Evolutionary conservation across 2,797 vertebrate species (phyloP), one percentile per base, ranked within the genome.

Genomic region (Poeciliopsis presidionis): DNA sequence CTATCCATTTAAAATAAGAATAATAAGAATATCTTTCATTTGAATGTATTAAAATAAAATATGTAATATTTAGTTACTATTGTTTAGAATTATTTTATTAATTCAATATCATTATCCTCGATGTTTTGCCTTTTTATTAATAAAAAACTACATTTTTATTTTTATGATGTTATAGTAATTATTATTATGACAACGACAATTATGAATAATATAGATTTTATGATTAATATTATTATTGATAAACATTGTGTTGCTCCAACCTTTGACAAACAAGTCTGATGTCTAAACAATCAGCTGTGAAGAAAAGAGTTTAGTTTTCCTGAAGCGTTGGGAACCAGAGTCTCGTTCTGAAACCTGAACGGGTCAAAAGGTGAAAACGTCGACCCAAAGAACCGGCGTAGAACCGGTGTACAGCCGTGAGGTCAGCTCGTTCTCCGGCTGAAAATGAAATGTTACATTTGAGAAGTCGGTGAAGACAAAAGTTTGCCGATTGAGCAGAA

Each of bases 381-480:
- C 20, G 4, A 43, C 18, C 33, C 33, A 16, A 8, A 55, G 25
- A 3, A 25, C 12, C 3, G 20, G 14, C 3, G 3, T 7, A 9
- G 16, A 36, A 25, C 12, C 3, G 20, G 14, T 1, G 3, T 7
- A 9, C 7, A 36, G 30, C 59, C 1, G 30, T 25, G 8, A 41
- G 65, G 39, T 69, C 61, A 25, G 39, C 25, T 43, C 14, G 63
- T 22, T 36, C 9, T 67, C 9, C 43, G 18, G 20, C 22, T 33
- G 12, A 30, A 74, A 25, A 18, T 63, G 73, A 74, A 67, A 71
- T 82, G 78, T 55, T 39, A 63, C 61, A 65, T 53, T 63, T 18
- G 0, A 47, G 76, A 82, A 75, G 76, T 78, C 49, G 36, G 16
- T 45, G n/a, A 67, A 72, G 63, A 75, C 4, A 73, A 76, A 73